Evolutionary conservation across 2,797 vertebrate genomes (phyloP).

Genomic region (Chrysocyon brachyurus): DNA sequence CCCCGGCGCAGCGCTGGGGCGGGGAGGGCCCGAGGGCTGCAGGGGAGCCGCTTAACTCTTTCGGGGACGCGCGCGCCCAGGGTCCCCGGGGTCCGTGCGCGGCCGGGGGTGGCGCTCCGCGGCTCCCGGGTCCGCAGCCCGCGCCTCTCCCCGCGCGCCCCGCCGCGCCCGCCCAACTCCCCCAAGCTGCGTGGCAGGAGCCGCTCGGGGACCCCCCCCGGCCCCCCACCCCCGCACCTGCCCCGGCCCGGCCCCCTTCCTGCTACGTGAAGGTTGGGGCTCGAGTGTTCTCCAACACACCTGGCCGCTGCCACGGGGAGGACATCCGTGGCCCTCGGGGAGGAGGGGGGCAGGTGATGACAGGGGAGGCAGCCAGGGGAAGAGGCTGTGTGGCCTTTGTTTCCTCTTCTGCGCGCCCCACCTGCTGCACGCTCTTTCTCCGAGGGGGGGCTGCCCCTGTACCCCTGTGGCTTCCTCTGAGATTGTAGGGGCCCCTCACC

Average conservation of each 20-base stretch:
- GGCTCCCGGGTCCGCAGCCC: no score
- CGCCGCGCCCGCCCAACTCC: no score
- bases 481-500: background rate
- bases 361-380: background rate
- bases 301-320: slow-evolving; percentile 48
- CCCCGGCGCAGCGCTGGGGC: slow-evolving; percentile 58
- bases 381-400: slow-evolving; percentile 21
- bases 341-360: background rate
- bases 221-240: no score
- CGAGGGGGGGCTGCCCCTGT: background rate
- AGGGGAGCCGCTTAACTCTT: slow-evolving; percentile 57
- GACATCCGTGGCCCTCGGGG: background rate
- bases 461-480: background rate
- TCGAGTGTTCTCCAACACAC: slow-evolving; percentile 74
- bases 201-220: no score
- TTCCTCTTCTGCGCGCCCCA: background rate
- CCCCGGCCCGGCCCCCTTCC: background rate
- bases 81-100: no score
- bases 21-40: background rate
- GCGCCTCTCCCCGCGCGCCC: no score
- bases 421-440: background rate
- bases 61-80: background rate
- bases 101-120: no score
- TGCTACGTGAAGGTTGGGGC: slow-evolving; percentile 35
- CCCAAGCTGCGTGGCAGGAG: no score